Base-by-base conservation (phyloP, 2,113 vertebrate species). In the Cochlearius cochlearius region DNA sequence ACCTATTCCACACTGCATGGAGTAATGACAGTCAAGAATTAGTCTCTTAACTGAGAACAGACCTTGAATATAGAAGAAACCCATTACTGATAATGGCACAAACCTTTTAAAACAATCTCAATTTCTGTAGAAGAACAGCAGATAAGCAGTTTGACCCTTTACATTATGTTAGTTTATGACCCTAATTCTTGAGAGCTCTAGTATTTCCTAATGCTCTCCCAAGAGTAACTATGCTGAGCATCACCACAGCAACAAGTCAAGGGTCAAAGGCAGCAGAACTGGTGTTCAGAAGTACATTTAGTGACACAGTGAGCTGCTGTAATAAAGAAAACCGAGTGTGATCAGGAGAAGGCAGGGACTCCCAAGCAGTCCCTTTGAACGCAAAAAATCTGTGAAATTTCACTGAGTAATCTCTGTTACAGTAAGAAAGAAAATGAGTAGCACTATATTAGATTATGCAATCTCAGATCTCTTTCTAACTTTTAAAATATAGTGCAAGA, bases 351-450 rank as follows among this genome's bases (percentile, higher is more conserved):
- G 30, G 15, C 13, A 79, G 41, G 30, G 21, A 60, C 5, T 55
- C 53, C 21, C 0, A 0, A 53, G 10, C 4, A 8, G 6, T 66
- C 59, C 34, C 1, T 45, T 64, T 80, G 36, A 88, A 89, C 1
- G 10, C 5, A 45, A 36, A 53, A 39, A 58, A 10, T 58, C 4
- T 45, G 4, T 62, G n/a, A 72, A 75, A 53, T 1, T 39, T 75
- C 62, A 53, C 11, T 36, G 49, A 86, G 43, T 1, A 64, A 12
- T 56, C 11, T 77, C 41, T 52, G 12, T 68, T 73, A 36, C 79
- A 68, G 53, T 34, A 52, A 60, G 9, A 30, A 12, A 86, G 49
- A 75, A 53, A 36, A 2, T 29, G 29, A 5, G 11, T 47, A 56
- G 5, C 19, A 41, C 39, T 67, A 10, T 38, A 36, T 74, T 85